Evolutionary conservation across 1,140 invertebrate genomes (phyloP).

Genomic region (Lucilia sericata): DNA sequence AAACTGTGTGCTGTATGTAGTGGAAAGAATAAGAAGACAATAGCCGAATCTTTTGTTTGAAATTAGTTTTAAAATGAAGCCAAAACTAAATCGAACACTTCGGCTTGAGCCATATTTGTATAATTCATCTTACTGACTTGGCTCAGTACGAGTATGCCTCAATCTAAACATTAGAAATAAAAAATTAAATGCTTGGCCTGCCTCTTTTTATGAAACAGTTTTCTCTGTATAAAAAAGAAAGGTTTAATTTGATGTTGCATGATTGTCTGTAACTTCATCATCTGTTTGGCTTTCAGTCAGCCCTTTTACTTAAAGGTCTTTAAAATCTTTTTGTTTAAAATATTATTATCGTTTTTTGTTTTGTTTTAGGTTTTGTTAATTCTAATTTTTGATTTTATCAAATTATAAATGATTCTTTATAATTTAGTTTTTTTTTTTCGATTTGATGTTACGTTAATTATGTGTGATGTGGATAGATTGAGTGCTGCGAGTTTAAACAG

Average conservation of each 20-base stretch:
- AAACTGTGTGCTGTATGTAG: too few species aligned
- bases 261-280: background rate
- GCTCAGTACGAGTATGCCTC: background rate
- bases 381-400: conserved; percentile 35
- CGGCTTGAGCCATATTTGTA: conserved; percentile 4
- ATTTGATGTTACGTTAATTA: background rate
- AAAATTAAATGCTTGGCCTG: conserved; percentile 35
- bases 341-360: conserved; percentile 9
- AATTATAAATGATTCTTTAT: conserved; percentile 35
- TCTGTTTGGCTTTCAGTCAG: background rate
- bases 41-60: conserved; percentile 15
- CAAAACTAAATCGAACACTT: background rate
- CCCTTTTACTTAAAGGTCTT: conserved; percentile 19
- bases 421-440: background rate
- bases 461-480: background rate
- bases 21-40: conserved; percentile 22
- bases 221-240: background rate
- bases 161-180: background rate
- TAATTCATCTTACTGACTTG: background rate
- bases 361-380: background rate
- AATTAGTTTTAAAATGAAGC: background rate
- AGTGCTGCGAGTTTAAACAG: background rate
- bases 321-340: conserved; percentile 27
- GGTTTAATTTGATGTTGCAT: background rate
- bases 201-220: background rate